Conservation (phyloP, 2,888 invertebrate genomes). For the Agrenia bidenticulata region DNA sequence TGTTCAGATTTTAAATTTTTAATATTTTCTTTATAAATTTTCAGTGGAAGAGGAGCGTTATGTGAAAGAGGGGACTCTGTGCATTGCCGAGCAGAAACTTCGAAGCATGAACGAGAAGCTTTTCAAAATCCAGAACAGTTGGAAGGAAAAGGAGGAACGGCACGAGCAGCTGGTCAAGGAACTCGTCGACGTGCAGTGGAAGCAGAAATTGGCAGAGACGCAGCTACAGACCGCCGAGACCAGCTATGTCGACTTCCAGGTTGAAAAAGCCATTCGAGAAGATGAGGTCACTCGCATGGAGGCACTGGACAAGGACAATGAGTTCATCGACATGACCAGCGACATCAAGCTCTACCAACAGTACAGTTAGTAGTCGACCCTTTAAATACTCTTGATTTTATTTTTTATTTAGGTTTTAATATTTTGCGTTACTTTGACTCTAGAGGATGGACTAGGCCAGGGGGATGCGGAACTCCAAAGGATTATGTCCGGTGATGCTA, state of each 20-base stretch:
- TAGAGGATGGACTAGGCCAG: background rate
- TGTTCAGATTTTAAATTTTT: background rate
- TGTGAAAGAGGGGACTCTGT: conserved; percentile 8
- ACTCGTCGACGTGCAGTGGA: conserved; percentile 11
- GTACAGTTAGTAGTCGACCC: background rate
- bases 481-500: conserved; percentile 8
- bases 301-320: background rate
- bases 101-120: conserved; percentile 17
- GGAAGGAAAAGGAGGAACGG: conserved; percentile 14
- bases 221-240: background rate
- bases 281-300: conserved; percentile 8
- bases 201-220: background rate
- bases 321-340: background rate
- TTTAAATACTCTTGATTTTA: background rate
- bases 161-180: conserved; percentile 16
- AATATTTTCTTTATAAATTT: background rate
- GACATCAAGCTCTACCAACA: background rate
- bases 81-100: conserved; percentile 19
- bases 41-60: conserved; percentile 5
- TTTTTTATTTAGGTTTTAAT: background rate
- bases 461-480: conserved; percentile 11
- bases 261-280: background rate
- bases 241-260: conserved; percentile 2
- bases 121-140: conserved; percentile 13
- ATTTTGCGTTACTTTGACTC: background rate